Conservation (phyloP, 2,113 vertebrate genomes). For the Gulo gulo region DNA sequence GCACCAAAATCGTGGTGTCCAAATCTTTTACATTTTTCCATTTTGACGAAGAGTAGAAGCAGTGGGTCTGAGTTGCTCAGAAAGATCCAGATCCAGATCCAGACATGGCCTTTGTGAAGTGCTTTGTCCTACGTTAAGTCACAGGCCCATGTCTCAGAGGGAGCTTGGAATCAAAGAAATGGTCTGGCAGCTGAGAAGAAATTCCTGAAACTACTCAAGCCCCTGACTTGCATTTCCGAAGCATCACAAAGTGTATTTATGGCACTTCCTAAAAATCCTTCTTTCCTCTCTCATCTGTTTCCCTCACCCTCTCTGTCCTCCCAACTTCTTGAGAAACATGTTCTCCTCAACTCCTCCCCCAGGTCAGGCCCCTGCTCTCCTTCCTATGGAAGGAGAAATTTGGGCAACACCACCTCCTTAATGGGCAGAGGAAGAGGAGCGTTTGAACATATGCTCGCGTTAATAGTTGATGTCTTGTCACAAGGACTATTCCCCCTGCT, state of each 20-base stretch:
- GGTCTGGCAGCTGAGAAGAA: not conserved
- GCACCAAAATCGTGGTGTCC: not conserved
- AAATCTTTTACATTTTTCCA: not conserved
- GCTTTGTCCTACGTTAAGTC: not conserved
- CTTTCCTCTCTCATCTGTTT: not conserved
- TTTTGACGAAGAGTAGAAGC: not conserved
- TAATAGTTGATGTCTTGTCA: not conserved
- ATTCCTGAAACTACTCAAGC: not conserved
- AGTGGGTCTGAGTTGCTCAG: not conserved
- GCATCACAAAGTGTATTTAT: not conserved
- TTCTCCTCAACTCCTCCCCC: not conserved
- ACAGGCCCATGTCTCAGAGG: not conserved
- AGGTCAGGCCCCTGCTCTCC: not conserved
- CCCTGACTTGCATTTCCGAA: not conserved
- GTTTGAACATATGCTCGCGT: not conserved
- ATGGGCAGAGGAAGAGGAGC: not conserved
- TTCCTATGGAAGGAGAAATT: not conserved
- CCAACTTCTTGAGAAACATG: not conserved
- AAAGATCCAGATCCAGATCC: not conserved
- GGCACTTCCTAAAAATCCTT: not conserved
- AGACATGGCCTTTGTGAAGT: not conserved
- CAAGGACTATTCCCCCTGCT: not conserved
- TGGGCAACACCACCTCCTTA: not conserved
- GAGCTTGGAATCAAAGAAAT: not conserved
- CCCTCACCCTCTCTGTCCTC: not conserved